phyloP scores from a whole-genome alignment of 1,140 invertebrate species.

The Andrena cerasifolii region DNA sequence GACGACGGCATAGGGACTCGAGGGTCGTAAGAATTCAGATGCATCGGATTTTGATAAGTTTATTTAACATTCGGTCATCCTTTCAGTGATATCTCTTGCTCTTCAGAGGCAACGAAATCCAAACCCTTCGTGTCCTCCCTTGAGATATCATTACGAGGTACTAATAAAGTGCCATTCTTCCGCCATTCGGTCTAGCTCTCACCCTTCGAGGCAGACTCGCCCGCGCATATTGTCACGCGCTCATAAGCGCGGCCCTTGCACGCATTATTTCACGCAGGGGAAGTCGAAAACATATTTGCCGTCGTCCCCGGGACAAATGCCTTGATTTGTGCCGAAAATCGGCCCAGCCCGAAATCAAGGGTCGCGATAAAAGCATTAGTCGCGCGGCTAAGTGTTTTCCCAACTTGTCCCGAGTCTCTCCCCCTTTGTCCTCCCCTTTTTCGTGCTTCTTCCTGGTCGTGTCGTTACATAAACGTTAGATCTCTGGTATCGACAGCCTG shows the following conservation, averaged over 20 bases:
- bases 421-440: conserved; percentile 28
- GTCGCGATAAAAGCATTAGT: conserved; percentile 75
- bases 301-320: conserved; percentile 71
- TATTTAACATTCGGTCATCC: not conserved
- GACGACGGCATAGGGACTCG: no score
- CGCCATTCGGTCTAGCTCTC: conserved; percentile 56
- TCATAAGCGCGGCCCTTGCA: conserved; percentile 36
- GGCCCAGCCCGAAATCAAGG: conserved; percentile 67
- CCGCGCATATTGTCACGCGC: conserved; percentile 63
- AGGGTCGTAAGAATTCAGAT: not conserved
- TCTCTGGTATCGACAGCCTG: conserved; percentile 62
- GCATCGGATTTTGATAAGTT: not conserved
- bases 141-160: conserved; percentile 37
- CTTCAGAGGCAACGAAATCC: not conserved
- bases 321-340: conserved; percentile 76
- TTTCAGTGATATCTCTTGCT: not conserved
- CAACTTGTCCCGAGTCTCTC: conserved; percentile 60
- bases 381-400: conserved; percentile 72
- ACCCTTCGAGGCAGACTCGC: conserved; percentile 48
- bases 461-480: conserved; percentile 49
- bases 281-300: conserved; percentile 75
- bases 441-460: conserved; percentile 36
- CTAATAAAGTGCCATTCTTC: conserved; percentile 64
- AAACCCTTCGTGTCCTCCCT: conserved; percentile 3
- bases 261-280: conserved; percentile 70